Percentiles rank a stretch among this genome's conserved stretches.
phyloP scores from a whole-genome alignment of 2,113 vertebrate species.

The Petromus typicus region DNA sequence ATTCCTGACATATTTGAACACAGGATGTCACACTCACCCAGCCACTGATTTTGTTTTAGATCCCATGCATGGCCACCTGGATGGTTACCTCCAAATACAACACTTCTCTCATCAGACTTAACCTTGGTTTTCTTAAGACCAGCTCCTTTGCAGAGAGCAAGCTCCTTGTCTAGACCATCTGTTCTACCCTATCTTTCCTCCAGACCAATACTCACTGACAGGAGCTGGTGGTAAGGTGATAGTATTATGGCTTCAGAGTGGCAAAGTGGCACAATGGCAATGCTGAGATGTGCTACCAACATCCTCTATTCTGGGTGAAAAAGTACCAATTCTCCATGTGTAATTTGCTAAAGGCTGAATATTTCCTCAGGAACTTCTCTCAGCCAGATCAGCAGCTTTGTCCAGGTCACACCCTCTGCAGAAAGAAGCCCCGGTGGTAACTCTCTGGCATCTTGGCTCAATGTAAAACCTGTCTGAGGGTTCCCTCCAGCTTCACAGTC shows the following conservation, averaged over 20 bases:
- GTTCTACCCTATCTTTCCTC: background rate
- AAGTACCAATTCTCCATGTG: background rate
- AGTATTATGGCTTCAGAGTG: fast-evolving
- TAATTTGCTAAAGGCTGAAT: fast-evolving
- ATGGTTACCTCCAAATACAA: fast-evolving
- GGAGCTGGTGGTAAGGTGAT: fast-evolving
- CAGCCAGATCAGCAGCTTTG: too few relatives aligned
- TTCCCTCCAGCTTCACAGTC: background rate
- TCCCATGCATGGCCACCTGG: fast-evolving
- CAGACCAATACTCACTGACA: fast-evolving
- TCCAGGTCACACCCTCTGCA: fast-evolving
- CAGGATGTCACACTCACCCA: background rate
- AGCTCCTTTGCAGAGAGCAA: too few relatives aligned
- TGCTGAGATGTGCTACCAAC: fast-evolving
- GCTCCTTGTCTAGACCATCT: fast-evolving
- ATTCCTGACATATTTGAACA: fast-evolving
- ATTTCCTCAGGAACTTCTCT: background rate
- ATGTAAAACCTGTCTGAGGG: background rate
- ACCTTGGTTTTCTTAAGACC: background rate
- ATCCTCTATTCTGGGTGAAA: background rate
- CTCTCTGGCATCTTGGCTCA: background rate
- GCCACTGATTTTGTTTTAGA: background rate
- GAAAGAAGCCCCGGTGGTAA: background rate
- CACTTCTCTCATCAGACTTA: background rate
- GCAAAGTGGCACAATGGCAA: fast-evolving